phyloP scores from a whole-genome alignment of 64 coral and sea anemone genomes.

The Anthopleura sola region DNA sequence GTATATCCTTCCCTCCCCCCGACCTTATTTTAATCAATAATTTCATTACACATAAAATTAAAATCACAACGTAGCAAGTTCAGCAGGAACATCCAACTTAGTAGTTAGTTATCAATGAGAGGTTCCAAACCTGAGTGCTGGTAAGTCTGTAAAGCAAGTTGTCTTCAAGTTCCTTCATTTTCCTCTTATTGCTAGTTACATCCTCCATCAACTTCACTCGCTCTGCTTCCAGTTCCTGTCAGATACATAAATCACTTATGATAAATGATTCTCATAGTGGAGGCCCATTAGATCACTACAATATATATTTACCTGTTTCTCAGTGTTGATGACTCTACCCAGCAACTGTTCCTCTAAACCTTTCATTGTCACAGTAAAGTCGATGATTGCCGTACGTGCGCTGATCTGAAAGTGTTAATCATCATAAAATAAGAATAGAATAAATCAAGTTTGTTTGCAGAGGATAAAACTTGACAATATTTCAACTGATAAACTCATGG shows the following conservation, averaged over 20 bases:
- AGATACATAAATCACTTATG: neutral
- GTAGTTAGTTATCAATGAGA: neutral
- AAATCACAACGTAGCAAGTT: no score
- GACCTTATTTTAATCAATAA: no score
- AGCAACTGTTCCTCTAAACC: slow-evolving; percentile 93
- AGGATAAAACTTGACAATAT: no score
- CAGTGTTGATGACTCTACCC: slow-evolving; percentile 92
- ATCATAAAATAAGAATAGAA: neutral
- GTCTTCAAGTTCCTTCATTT: slow-evolving; percentile 93
- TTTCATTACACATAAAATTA: no score
- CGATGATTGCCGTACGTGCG: slow-evolving; percentile 98
- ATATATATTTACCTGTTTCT: slow-evolving; percentile 81
- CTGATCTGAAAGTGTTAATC: slow-evolving; percentile 65
- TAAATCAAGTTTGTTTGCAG: neutral
- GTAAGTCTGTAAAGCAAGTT: slow-evolving; percentile 85
- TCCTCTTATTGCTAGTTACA: slow-evolving; percentile 84
- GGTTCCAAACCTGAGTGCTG: slow-evolving; percentile 62
- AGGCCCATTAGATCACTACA: neutral
- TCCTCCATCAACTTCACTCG: slow-evolving; percentile 87
- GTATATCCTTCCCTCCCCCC: no score
- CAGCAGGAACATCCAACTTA: no score
- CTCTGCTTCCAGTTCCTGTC: slow-evolving; percentile 81
- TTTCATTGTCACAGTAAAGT: slow-evolving; percentile 99
- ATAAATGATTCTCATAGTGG: neutral
- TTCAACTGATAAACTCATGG: no score